These are phyloP conservation scores for Steatornis caripensis DNA, from an alignment of 2,113 vertebrate species.

Conservation along the genomic window DNA sequence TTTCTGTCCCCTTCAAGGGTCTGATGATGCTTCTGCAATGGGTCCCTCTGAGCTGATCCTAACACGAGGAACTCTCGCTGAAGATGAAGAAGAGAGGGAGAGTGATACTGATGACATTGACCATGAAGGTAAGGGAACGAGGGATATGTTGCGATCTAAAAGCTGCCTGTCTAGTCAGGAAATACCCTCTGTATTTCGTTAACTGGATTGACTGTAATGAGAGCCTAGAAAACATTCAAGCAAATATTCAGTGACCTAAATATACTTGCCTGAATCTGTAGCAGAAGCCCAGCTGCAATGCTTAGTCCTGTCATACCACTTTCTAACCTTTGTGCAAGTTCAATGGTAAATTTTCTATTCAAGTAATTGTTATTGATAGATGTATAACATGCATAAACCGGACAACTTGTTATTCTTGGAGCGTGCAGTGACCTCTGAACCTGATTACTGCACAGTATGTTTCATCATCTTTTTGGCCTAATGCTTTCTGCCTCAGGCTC, in stretches of 20 bases:
- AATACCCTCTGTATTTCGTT: neutral
- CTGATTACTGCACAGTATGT: neutral
- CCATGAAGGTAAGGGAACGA: slow-evolving; percentile 79
- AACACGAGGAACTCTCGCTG: slow-evolving; percentile 80
- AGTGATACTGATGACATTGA: slow-evolving; percentile 93
- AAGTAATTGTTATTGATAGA: neutral
- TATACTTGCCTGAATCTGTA: neutral
- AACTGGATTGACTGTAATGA: neutral
- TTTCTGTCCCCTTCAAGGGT: slow-evolving; percentile 34
- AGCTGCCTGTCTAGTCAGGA: neutral
- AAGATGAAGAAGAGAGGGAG: slow-evolving; percentile 78
- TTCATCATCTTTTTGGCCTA: neutral
- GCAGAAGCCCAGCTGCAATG: neutral
- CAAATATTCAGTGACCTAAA: neutral
- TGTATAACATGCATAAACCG: neutral
- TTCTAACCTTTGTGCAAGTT: neutral
- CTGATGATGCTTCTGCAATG: slow-evolving; percentile 16
- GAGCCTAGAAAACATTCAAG: neutral
- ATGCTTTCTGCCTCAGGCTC: neutral
- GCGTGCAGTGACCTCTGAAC: neutral
- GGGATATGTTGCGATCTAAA: neutral
- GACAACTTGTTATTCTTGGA: neutral
- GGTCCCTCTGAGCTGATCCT: slow-evolving; percentile 90
- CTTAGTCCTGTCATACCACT: neutral
- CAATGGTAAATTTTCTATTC: neutral